Conservation (phyloP, 2,888 invertebrate genomes). For the Frankliniella fusca region DNA sequence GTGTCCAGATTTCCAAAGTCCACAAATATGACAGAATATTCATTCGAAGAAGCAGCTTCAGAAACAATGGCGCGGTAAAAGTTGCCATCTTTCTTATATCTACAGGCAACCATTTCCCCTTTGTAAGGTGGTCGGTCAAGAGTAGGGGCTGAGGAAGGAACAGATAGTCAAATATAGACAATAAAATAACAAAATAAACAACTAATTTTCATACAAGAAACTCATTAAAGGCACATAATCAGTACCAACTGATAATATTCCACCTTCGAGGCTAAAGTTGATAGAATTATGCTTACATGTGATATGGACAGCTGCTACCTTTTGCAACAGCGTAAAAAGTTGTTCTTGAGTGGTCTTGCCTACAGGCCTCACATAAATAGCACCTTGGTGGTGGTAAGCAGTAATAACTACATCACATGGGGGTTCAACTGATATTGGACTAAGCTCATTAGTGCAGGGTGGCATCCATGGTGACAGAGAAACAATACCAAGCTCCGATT, state of each 20-base stretch:
- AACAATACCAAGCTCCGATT: background rate
- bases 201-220: background rate
- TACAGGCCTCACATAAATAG: background rate
- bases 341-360: background rate
- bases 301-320: background rate
- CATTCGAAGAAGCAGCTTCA: background rate
- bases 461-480: background rate
- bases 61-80: background rate
- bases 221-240: too few species aligned
- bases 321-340: background rate
- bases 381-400: background rate
- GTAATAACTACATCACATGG: background rate
- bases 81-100: background rate
- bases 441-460: background rate
- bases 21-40: background rate
- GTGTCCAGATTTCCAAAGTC: background rate
- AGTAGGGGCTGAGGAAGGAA: background rate
- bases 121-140: background rate
- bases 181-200: background rate
- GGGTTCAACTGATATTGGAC: background rate
- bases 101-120: background rate
- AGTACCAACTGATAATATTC: too few species aligned
- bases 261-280: background rate
- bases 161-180: background rate
- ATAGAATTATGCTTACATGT: background rate